Evolutionary conservation across 2,113 vertebrate species (phyloP).

Genomic region (Anseranas semipalmata): DNA sequence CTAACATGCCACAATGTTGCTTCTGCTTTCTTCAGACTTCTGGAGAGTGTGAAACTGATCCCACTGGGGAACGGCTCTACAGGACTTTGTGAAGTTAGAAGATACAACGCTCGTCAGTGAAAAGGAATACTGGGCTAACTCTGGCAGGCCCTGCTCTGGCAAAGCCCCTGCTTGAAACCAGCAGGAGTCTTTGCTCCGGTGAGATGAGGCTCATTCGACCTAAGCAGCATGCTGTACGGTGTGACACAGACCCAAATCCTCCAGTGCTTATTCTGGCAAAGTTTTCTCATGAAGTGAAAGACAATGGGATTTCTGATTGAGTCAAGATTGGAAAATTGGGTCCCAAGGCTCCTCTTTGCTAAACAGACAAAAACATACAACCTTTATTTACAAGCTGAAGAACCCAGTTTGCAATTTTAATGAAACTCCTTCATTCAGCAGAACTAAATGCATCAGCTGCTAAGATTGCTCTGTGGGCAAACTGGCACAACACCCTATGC

Average conservation of each 20-base stretch:
- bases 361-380: background rate
- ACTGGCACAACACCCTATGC: background rate
- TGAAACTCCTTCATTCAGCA: background rate
- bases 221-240: fast-evolving
- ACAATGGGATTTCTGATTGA: background rate
- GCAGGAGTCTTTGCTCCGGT: fast-evolving
- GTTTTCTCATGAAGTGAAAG: background rate
- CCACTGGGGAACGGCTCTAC: background rate
- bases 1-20: slow-evolving; percentile 81
- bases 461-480: background rate
- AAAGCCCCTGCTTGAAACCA: fast-evolving
- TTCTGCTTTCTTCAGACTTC: slow-evolving; percentile 70
- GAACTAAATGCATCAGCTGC: background rate
- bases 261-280: background rate
- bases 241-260: background rate
- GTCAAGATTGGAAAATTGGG: background rate
- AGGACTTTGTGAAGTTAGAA: slow-evolving; percentile 7
- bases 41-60: slow-evolving; percentile 41
- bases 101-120: background rate
- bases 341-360: background rate
- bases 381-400: background rate
- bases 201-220: fast-evolving
- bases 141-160: background rate
- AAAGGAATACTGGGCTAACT: slow-evolving; percentile 24
- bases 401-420: background rate